A percentile compares a stretch with the other conserved stretches of the same genome.
phyloP scores from a whole-genome alignment of 64 coral and sea anemone genomes.

The Pocillopora verrucosa region DNA sequence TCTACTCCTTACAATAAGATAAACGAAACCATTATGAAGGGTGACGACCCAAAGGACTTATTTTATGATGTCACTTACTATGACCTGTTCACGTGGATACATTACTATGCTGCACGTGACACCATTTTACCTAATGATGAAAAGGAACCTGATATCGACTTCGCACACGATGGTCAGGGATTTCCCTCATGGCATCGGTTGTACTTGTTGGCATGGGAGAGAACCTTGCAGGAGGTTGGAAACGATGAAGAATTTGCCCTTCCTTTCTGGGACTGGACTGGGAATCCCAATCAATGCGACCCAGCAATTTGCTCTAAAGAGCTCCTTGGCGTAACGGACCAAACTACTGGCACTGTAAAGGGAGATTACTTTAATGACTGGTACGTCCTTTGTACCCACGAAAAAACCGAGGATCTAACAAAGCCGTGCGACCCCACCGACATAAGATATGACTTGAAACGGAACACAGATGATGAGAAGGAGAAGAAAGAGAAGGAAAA shows the following conservation, averaged over 20 bases:
- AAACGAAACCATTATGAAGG: neutral
- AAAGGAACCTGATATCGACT: neutral
- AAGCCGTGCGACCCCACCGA: neutral
- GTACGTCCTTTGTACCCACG: conserved; percentile 15
- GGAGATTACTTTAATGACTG: conserved; percentile 56
- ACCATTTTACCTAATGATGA: neutral
- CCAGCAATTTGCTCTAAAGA: conserved; percentile 37
- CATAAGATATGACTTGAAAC: neutral
- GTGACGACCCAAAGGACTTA: conserved; percentile 5
- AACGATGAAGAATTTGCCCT: conserved; percentile 32
- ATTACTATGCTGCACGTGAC: conserved; percentile 62
- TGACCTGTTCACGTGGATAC: conserved; percentile 65
- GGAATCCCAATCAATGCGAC: too few species aligned
- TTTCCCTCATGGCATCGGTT: conserved; percentile 62
- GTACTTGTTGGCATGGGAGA: conserved; percentile 52
- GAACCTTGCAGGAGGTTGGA: conserved; percentile 28
- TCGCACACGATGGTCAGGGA: neutral
- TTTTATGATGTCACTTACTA: conserved; percentile 42
- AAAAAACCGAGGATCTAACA: neutral
- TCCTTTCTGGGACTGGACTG: conserved; percentile 74
- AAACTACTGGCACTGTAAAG: neutral
- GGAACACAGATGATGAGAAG: neutral
- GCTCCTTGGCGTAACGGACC: conserved; percentile 11
- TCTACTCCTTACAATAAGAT: neutral
- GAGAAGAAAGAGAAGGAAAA: neutral